Evolutionary conservation across 2,888 invertebrate species (phyloP).

Genomic region (Platycheirus albimanus): DNA sequence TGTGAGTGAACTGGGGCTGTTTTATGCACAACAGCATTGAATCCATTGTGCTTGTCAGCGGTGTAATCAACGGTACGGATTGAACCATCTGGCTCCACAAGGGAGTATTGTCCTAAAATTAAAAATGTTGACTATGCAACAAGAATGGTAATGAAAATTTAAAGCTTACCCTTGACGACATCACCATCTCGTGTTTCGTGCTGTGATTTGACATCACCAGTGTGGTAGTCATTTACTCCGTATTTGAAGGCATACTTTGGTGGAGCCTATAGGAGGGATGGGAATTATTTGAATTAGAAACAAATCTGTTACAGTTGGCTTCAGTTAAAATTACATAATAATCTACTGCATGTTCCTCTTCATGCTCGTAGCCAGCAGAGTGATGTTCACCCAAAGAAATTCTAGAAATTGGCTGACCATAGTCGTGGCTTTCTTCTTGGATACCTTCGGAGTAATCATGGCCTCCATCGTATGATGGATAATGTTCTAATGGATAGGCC

Average conservation of each 20-base stretch:
- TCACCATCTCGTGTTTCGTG: constrained; percentile 87
- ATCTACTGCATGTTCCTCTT: constrained; percentile 84
- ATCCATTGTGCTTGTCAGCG: constrained; percentile 83
- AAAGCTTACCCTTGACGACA: constrained; percentile 85
- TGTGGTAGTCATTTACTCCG: constrained; percentile 84
- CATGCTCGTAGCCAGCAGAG: constrained; percentile 76
- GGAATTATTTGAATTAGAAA: neutral
- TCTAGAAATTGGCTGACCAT: constrained; percentile 80
- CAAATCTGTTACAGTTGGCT: neutral
- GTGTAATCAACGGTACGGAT: constrained; percentile 85
- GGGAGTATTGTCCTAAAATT: constrained; percentile 84
- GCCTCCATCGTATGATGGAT: constrained; percentile 78
- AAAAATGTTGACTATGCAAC: neutral
- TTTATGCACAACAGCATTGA: constrained; percentile 83
- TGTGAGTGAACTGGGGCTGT: constrained; percentile 81
- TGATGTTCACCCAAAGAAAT: constrained; percentile 79
- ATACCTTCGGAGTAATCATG: constrained; percentile 78
- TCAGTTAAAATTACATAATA: constrained; percentile 86
- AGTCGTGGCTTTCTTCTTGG: constrained; percentile 76
- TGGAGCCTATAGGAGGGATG: constrained; percentile 84
- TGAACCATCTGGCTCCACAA: constrained; percentile 89
- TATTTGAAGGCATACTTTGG: constrained; percentile 85
- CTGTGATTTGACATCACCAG: constrained; percentile 86
- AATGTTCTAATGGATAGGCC: constrained; percentile 82
- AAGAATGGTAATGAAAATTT: neutral